These are phyloP conservation scores for Venturia canescens DNA, from an alignment of 1,140 invertebrate species.

Conservation along the genomic window DNA sequence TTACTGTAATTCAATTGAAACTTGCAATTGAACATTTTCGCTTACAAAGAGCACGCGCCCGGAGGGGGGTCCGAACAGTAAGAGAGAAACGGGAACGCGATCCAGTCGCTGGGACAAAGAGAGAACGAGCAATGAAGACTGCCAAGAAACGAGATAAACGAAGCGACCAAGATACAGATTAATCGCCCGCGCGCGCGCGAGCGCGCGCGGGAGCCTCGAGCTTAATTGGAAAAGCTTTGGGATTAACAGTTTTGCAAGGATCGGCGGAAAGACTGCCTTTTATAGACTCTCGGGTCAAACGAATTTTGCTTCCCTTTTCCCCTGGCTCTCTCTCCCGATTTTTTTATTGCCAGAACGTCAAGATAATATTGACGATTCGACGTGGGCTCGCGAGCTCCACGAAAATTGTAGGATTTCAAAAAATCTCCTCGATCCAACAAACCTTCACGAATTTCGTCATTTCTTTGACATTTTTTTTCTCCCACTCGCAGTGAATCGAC, in stretches of 20 bases:
- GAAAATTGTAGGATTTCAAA: too few relatives aligned
- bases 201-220: slow-evolving; percentile 28
- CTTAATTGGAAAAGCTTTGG: slow-evolving; percentile 74
- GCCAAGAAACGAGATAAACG: slow-evolving; percentile 45
- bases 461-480: too few relatives aligned
- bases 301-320: not conserved
- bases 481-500: too few relatives aligned
- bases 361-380: not conserved
- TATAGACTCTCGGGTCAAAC: slow-evolving; percentile 15
- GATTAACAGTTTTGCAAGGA: slow-evolving; percentile 77
- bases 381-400: too few relatives aligned
- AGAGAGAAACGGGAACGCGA: too few relatives aligned
- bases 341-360: not conserved
- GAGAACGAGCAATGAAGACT: slow-evolving; percentile 39
- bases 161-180: slow-evolving; percentile 50
- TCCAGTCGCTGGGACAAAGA: too few relatives aligned
- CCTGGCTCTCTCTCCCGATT: not conserved
- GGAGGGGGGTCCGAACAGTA: slow-evolving; percentile 55
- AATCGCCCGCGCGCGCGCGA: too few relatives aligned
- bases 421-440: too few relatives aligned
- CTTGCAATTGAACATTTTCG: slow-evolving; percentile 75
- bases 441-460: too few relatives aligned
- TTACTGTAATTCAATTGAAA: slow-evolving; percentile 75
- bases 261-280: slow-evolving; percentile 68
- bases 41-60: slow-evolving; percentile 74